Evolutionary conservation across 1,140 invertebrate species (phyloP), one percentile per base, ranked within the genome.

Genomic region (Hesperophylax magnus): DNA sequence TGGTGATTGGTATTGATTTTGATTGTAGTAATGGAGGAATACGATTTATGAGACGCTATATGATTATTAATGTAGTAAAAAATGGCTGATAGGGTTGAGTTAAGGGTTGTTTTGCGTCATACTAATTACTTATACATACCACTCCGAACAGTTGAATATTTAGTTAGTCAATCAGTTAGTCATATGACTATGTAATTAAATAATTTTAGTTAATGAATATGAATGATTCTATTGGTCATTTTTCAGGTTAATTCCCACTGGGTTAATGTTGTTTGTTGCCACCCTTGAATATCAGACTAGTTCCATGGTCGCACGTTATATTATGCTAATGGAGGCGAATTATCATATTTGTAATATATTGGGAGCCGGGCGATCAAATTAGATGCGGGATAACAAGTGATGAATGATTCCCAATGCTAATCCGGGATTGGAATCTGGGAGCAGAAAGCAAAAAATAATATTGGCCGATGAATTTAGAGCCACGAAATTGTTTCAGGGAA

Each of bases 331-430:
- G 56, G 20, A 60, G 56, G 5, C n/a, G n/a, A 60, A 60, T 60
- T 60, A 60, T 60, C 56, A 60, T 60, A 60, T 22, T 60, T n/a
- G 34, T 39, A 39, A 60, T 60, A 20, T 60, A 60, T 60, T 18
- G 56, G 1, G 17, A n/a, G 20, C 20, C 22, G n/a, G 56, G 6
- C 22, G 56, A 60, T 60, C 56, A 60, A 60, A 60, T 60, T 60
- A 60, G 56, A 60, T 60, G 15, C 56, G 56, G 56, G 22, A 60
- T 60, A 60, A 60, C 17, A 60, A 39, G 34, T 39, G 7, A 39
- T 39, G 7, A 39, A 39, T 39, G 34, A 4, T 39, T 6, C 34
- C 0, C 34, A 9, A 39, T 39, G 34, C 34, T 39, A 39, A 39
- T 39, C 3, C 34, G 34, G 34, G 5, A 39, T 39, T 39, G 6